These are phyloP conservation scores for Pissodes strobi DNA, from an alignment of 1,140 invertebrate genomes.

Conservation along the genomic window DNA sequence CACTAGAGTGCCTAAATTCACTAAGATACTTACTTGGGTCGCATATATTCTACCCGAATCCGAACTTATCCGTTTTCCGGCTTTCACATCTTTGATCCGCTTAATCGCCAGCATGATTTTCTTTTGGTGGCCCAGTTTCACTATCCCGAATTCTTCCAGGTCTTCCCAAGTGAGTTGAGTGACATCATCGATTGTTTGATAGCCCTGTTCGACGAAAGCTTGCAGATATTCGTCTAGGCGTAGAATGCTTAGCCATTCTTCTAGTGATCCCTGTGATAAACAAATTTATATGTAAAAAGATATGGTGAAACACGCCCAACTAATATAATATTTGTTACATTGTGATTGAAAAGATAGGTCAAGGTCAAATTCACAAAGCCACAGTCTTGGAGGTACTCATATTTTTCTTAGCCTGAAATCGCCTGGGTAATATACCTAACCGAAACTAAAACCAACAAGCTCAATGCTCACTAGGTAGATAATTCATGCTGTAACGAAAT, in stretches of 20 bases:
- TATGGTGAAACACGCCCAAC: no score
- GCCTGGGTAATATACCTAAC: no score
- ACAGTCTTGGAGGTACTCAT: no score
- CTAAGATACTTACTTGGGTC: slow-evolving; percentile 51
- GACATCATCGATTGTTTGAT: slow-evolving; percentile 88
- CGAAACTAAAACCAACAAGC: no score
- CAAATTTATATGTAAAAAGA: no score
- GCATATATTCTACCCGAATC: slow-evolving; percentile 61
- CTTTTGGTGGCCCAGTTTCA: slow-evolving; percentile 95
- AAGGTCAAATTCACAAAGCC: no score
- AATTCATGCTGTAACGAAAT: no score
- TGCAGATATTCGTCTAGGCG: slow-evolving; percentile 90
- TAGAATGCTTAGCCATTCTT: slow-evolving; percentile 91
- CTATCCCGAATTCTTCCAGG: slow-evolving; percentile 97
- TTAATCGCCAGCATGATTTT: slow-evolving; percentile 97
- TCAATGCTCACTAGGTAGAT: no score
- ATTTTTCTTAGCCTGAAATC: no score
- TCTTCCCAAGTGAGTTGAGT: slow-evolving; percentile 98
- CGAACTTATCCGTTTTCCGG: slow-evolving; percentile 79
- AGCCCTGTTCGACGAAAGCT: slow-evolving; percentile 88
- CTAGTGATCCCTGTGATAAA: slow-evolving; percentile 77
- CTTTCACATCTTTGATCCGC: slow-evolving; percentile 90
- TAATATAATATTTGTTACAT: no score
- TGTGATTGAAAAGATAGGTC: no score
- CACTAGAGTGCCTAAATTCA: neutral